Evolutionary conservation across 2,113 vertebrate species (phyloP).

Genomic region (Dunckerocampus dactyliophorus): DNA sequence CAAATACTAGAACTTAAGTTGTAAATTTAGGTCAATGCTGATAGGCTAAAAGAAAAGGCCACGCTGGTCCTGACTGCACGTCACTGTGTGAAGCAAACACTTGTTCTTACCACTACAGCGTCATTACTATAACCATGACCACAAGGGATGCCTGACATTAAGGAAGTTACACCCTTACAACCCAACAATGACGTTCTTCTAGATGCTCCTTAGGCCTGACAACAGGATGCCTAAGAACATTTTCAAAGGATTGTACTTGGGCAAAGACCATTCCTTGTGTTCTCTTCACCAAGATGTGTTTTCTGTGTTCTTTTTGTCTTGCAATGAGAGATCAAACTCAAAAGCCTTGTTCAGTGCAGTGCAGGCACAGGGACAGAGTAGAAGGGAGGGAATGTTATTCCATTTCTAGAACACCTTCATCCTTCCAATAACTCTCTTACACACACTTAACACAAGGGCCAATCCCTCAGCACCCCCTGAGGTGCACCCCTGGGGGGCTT

Average conservation of each 20-base stretch:
- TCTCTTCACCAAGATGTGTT: background rate
- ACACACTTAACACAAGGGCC: conserved; percentile 28
- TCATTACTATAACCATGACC: conserved; percentile 7
- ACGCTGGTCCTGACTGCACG: too few relatives aligned
- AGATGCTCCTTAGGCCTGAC: background rate
- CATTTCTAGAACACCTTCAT: conserved; percentile 26
- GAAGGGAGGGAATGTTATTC: conserved; percentile 9
- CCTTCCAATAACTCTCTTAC: conserved; percentile 27
- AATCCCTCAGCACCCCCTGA: conserved; percentile 20
- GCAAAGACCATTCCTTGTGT: background rate
- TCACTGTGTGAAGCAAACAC: background rate
- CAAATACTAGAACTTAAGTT: too few relatives aligned
- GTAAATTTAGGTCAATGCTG: too few relatives aligned
- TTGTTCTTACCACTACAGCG: background rate
- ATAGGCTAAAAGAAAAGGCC: too few relatives aligned
- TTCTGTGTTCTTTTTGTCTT: background rate
- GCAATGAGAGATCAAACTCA: background rate
- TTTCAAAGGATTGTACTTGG: background rate
- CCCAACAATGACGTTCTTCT: background rate
- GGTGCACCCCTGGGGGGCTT: conserved; percentile 46
- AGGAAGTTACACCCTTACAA: background rate
- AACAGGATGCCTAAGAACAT: background rate
- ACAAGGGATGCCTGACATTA: background rate
- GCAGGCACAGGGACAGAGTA: background rate
- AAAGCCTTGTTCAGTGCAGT: conserved; percentile 8